Base-by-base conservation (phyloP, 2,888 invertebrate genomes). In the Ornithoptera alexandrae region DNA sequence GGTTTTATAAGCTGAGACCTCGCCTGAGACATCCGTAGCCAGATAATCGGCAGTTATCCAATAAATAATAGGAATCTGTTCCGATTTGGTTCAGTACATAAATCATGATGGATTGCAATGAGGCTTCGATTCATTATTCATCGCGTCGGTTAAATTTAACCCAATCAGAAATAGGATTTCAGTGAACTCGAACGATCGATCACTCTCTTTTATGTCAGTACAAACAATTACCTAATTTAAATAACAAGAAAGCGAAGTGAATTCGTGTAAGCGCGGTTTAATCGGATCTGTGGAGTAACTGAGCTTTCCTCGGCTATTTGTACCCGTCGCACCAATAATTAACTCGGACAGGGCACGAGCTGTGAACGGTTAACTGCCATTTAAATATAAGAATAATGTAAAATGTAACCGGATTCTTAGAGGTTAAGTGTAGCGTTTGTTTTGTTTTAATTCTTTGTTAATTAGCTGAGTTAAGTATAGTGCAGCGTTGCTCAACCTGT, bases 241-340 rank as follows among this genome's bases (percentile, higher is more conserved):
- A 89, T 89, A 46, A 87, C 87, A 89, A 88, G 87, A 88, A 89
- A 91, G 87, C 89, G 82, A 85, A 87, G 53, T 18, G 87, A 85
- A 89, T 88, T 87, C 82, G 82, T 84, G 88, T 86, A 88, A 87
- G 87, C 84, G 81, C 78, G 84, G 86, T 88, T 69, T 89, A 88
- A 88, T 89, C 87, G 84, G 82, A 78, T 83, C 82, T 86, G 83
- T 84, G 84, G 84, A 83, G 80, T 80, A 81, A 84, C 83, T 84
- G 79, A 85, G 84, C 83, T 81, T 79, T 81, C 79, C 81, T 78
- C 79, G 86, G 87, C 86, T 86, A 90, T 91, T 90, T 89, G 87
- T 91, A 87, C 79, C 84, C 85, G 88, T 89, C 89, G 80, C 78
- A 80, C 82, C 79, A 86, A 84, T 87, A 89, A 90, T 90, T 90